Evolutionary conservation across 2,888 invertebrate genomes (phyloP).

Genomic region (Microctonus aethiopoides): DNA sequence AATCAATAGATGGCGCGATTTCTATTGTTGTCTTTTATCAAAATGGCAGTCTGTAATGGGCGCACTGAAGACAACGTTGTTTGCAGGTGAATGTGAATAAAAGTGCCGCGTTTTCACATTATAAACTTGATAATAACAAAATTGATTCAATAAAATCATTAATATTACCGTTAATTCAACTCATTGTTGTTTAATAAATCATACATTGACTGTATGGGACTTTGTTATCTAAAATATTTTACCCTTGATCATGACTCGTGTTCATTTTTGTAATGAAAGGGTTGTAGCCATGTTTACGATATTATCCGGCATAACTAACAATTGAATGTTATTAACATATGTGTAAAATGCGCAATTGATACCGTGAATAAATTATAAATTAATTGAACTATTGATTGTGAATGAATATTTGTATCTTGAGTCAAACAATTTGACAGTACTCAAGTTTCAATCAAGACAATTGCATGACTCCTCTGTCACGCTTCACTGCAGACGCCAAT

Average conservation of each 20-base stretch:
- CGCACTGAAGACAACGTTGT: constrained; percentile 52
- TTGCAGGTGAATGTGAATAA: constrained; percentile 42
- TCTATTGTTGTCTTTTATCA: constrained; percentile 70
- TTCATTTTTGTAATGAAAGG: constrained; percentile 29
- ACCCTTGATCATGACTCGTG: constrained; percentile 36
- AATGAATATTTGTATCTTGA: neutral
- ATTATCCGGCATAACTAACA: constrained; percentile 38
- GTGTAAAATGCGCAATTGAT: neutral
- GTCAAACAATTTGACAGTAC: neutral
- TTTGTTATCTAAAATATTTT: constrained; percentile 26
- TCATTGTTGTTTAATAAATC: neutral
- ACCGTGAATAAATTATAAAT: neutral
- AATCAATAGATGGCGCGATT: constrained; percentile 73
- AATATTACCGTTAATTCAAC: neutral
- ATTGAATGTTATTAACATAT: neutral
- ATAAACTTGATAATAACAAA: neutral
- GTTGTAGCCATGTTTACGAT: constrained; percentile 58
- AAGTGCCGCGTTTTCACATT: constrained; percentile 6
- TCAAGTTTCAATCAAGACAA: neutral
- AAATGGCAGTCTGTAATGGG: constrained; percentile 60
- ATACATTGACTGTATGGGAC: neutral
- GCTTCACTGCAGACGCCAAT: constrained; percentile 6
- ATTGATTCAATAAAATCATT: neutral
- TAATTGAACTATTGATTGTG: too few species aligned
- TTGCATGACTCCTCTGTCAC: neutral